Evolutionary conservation across 2,888 invertebrate species (phyloP), one percentile per base, ranked within the genome.

Genomic region (Stenodema calcarata): DNA sequence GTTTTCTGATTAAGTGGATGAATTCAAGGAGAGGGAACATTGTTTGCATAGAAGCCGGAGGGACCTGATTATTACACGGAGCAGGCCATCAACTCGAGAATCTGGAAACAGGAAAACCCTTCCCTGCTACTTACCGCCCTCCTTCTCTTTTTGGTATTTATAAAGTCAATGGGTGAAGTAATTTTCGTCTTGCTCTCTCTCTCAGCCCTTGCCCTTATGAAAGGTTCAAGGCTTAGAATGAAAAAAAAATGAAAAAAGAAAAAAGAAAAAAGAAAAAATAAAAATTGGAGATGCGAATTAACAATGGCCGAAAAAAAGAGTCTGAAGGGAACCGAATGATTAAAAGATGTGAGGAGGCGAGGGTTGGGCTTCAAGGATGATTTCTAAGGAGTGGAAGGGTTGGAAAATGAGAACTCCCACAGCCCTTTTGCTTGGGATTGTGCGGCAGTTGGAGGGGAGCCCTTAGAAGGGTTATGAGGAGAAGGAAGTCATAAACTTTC

Each of bases 401-500:
- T 76, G 41, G 78, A 6, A 47, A 78, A 78, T 78, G 62, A 62
- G 54, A 54, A 54, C 54, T 54, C 54, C 44, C 1, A 44, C 2
- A n/a, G 35, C 50, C 62, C 62, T 23, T 62, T 62, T 0, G 62
- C 62, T 62, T 14, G 82, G 81, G 47, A 81, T 81, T 81, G 78
- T 80, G 75, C 73, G 70, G 80, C 73, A 81, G 80, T 81, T 86
- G 73, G 75, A 62, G 54, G 70, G 81, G 75, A 18, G 35, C 14
- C 75, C 75, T 81, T 50, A 62, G 86, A 73, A 82, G 82, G 78
- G 78, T 44, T 44, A 27, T 78, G 41, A 78, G 30, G 76, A 76
- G 78, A 78, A 78, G 78, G 44, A 78, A 78, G 44, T 78, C 78
- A 78, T 78, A 78, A 78, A 78, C 78, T 78, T 78, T 78, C 44